Evolutionary conservation across 2,888 invertebrate genomes (phyloP).

Genomic region (Mechanitis mazaeus): DNA sequence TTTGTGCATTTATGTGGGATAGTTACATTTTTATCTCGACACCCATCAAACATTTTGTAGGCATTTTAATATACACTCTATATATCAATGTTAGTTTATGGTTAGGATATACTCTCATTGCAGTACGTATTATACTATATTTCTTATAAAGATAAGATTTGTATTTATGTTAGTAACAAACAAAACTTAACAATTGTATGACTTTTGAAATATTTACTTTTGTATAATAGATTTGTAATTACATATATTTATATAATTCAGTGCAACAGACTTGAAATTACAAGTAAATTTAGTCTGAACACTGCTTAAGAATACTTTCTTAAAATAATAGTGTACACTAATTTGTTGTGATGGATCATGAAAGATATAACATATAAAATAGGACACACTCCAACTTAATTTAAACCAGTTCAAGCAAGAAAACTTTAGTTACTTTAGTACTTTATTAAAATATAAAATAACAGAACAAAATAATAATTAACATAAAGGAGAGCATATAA

Average conservation of each 20-base stretch:
- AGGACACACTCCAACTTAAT: not conserved
- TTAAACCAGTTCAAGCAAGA: not conserved
- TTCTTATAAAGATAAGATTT: conserved; percentile 16
- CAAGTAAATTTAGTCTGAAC: conserved; percentile 21
- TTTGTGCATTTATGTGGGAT: conserved; percentile 39
- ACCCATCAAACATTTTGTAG: conserved; percentile 12
- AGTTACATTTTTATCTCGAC: conserved; percentile 8
- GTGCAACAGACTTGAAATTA: conserved; percentile 29
- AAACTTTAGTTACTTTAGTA: not conserved
- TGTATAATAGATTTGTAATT: conserved; percentile 10
- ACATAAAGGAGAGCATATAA: conserved; percentile 8
- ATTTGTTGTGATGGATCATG: not conserved
- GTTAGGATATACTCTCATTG: conserved; percentile 1
- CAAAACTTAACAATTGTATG: conserved; percentile 28
- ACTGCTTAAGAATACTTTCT: conserved; percentile 21
- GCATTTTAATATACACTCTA: conserved; percentile 14
- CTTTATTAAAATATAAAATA: not conserved
- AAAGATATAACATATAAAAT: not conserved
- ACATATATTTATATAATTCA: conserved; percentile 30
- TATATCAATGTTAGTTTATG: conserved; percentile 21
- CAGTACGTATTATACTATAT: conserved; percentile 16
- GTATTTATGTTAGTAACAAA: conserved; percentile 27
- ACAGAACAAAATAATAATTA: not conserved
- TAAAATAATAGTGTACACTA: not conserved
- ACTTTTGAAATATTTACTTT: conserved; percentile 22